phyloP scores from a whole-genome alignment of 1,140 invertebrate species.

The Anastatus disparis region DNA sequence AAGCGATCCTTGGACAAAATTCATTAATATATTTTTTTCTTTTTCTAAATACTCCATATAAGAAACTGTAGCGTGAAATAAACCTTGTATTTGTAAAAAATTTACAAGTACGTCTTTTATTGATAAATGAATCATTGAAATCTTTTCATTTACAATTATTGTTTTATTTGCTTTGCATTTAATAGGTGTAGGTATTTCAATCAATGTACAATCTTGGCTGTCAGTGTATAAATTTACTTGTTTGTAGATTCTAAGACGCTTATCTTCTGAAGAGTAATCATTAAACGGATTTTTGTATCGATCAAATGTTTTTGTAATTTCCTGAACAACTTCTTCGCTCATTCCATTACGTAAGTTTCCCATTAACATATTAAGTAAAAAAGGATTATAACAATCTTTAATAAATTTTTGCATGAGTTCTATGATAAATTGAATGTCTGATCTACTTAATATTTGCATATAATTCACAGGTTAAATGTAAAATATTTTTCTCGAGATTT shows the following conservation, averaged over 20 bases:
- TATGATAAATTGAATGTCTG: conserved; percentile 24
- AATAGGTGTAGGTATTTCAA: no score
- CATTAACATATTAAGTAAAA: conserved; percentile 25
- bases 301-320: conserved; percentile 22
- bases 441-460: conserved; percentile 28
- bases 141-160: no score
- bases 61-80: neutral
- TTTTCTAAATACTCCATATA: no score
- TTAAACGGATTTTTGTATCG: conserved; percentile 15
- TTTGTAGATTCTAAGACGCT: neutral
- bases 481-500: conserved; percentile 20
- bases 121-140: no score
- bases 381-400: conserved; percentile 25
- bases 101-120: no score
- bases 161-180: no score
- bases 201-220: conserved; percentile 15
- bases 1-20: neutral
- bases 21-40: no score
- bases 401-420: conserved; percentile 21
- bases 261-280: neutral
- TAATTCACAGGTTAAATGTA: conserved; percentile 17
- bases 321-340: conserved; percentile 5
- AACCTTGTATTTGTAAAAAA: no score
- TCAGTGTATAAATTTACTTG: conserved; percentile 4
- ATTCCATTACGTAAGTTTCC: conserved; percentile 14